These are phyloP conservation scores for Neelides folsomi DNA, from an alignment of 2,888 invertebrate species.

Conservation along the genomic window DNA sequence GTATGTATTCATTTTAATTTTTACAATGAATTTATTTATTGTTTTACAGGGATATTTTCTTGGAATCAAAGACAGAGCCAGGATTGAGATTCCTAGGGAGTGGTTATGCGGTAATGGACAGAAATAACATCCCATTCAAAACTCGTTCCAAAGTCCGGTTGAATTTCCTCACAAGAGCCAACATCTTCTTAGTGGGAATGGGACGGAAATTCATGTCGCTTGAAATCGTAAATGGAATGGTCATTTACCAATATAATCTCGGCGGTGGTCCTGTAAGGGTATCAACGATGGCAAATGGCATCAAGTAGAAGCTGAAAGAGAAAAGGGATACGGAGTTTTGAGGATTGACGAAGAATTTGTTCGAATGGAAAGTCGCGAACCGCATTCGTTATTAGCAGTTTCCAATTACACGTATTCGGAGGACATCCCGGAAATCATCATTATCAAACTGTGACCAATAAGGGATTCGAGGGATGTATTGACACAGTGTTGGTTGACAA, in stretches of 20 bases:
- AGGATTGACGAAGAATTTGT: constrained; percentile 35
- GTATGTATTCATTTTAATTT: no score
- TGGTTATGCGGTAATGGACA: constrained; percentile 67
- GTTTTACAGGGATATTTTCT: constrained; percentile 55
- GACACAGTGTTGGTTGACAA: constrained; percentile 64
- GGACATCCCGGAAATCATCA: constrained; percentile 60
- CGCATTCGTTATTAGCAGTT: constrained; percentile 37
- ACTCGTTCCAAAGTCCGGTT: constrained; percentile 56
- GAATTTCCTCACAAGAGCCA: constrained; percentile 71
- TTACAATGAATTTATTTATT: no score
- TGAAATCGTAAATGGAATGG: constrained; percentile 63
- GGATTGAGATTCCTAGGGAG: constrained; percentile 79
- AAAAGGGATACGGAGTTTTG: neutral
- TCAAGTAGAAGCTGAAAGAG: constrained; percentile 52
- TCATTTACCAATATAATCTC: constrained; percentile 51
- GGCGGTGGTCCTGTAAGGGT: constrained; percentile 52
- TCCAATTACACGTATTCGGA: constrained; percentile 74
- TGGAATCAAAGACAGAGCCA: constrained; percentile 54
- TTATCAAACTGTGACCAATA: constrained; percentile 53
- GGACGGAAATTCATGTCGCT: constrained; percentile 60
- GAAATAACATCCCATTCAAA: constrained; percentile 47
- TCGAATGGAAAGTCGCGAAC: constrained; percentile 37
- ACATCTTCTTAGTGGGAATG: constrained; percentile 71
- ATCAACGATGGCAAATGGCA: constrained; percentile 90
- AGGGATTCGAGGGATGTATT: constrained; percentile 87